phyloP scores from a whole-genome alignment of 2,888 invertebrate species.

The Sycophila texana region DNA sequence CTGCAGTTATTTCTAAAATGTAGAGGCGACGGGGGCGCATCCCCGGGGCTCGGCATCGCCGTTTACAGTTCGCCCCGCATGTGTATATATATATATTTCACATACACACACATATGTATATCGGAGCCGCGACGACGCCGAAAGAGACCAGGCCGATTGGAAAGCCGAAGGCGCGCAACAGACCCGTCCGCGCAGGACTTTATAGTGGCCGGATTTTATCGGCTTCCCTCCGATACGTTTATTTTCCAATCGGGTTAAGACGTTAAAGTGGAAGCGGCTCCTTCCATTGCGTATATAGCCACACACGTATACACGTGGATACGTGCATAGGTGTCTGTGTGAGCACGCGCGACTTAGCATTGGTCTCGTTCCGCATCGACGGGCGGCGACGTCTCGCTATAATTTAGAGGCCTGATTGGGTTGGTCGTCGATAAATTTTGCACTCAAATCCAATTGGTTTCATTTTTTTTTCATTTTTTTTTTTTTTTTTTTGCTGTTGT shows the following conservation, averaged over 20 bases:
- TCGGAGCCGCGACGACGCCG: too few species aligned
- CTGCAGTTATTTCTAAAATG: slow-evolving; percentile 71
- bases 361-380: slow-evolving; percentile 21
- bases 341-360: not conserved
- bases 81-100: too few species aligned
- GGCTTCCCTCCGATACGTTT: not conserved
- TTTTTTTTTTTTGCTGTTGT: not conserved
- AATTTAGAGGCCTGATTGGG: slow-evolving; percentile 62
- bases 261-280: too few species aligned
- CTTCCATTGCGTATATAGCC: too few species aligned
- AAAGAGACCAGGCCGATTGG: not conserved
- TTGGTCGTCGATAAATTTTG: slow-evolving; percentile 54
- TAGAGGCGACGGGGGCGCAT: not conserved
- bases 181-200: too few species aligned
- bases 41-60: too few species aligned
- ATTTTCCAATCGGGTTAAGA: not conserved
- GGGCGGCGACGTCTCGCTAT: slow-evolving; percentile 41
- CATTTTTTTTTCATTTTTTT: not conserved
- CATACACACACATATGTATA: too few species aligned
- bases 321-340: not conserved
- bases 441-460: slow-evolving; percentile 55
- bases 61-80: too few species aligned
- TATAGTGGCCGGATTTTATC: too few species aligned
- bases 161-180: not conserved
- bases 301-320: not conserved